phyloP scores from a whole-genome alignment of 2,113 vertebrate genomes.

The Sula dactylatra region DNA sequence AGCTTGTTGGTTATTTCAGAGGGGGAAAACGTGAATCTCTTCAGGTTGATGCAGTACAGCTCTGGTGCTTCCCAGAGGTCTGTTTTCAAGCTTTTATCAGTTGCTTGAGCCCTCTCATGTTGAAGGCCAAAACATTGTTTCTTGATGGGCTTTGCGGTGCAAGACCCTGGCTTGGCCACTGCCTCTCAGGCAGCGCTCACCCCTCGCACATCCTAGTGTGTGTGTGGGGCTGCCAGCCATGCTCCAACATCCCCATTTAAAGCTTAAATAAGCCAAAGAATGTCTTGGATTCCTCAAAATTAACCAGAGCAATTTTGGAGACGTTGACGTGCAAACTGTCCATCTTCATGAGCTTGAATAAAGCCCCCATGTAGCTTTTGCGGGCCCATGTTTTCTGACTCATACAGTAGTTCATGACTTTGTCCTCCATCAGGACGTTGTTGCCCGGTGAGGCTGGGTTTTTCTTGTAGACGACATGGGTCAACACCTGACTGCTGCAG shows the following conservation, averaged over 20 bases:
- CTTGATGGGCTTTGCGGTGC: neutral
- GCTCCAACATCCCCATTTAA: neutral
- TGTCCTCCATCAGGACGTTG: conserved; percentile 75
- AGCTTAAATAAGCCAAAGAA: conserved; percentile 81
- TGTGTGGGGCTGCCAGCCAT: fast-evolving
- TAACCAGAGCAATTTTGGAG: conserved; percentile 66
- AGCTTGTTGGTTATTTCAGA: neutral
- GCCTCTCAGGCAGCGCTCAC: neutral
- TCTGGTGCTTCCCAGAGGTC: neutral
- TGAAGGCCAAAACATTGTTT: neutral
- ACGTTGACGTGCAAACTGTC: conserved; percentile 75
- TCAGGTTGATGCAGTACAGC: neutral
- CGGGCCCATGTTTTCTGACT: conserved; percentile 58
- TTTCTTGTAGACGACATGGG: conserved; percentile 77
- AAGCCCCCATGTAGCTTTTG: conserved; percentile 76
- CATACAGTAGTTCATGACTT: conserved; percentile 55
- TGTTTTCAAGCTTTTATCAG: neutral
- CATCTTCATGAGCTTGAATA: conserved; percentile 69
- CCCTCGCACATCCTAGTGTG: fast-evolving
- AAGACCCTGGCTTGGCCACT: neutral
- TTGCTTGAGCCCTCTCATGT: neutral
- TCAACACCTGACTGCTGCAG: conserved; percentile 64
- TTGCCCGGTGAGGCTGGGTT: conserved; percentile 28
- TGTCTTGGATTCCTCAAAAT: conserved; percentile 76
- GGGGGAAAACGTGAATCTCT: neutral